These are phyloP conservation scores for Tauraco erythrolophus DNA, from an alignment of 2,113 vertebrate species.

Conservation along the genomic window DNA sequence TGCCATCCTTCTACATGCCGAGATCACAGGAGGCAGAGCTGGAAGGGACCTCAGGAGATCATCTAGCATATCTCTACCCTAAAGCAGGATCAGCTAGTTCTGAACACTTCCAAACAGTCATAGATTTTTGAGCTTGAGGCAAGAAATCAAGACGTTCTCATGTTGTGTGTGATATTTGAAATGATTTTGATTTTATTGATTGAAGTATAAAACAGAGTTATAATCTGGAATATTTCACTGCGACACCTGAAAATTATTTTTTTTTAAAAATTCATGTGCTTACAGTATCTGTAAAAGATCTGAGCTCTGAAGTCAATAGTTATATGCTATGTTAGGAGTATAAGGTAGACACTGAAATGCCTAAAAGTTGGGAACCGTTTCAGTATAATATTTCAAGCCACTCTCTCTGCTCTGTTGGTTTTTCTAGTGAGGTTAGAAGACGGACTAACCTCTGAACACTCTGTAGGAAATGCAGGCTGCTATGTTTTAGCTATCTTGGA, in stretches of 20 bases:
- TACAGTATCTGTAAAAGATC: background rate
- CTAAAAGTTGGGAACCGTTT: background rate
- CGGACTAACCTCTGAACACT: background rate
- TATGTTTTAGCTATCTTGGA: background rate
- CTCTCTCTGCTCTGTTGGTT: background rate
- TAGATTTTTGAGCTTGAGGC: background rate
- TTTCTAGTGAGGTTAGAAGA: background rate
- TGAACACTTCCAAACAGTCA: background rate
- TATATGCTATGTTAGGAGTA: rapidly evolving
- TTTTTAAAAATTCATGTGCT: background rate
- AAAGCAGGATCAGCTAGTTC: background rate
- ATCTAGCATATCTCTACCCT: background rate
- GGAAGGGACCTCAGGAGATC: background rate
- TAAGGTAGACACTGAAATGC: background rate
- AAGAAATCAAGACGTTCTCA: background rate
- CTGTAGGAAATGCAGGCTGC: background rate
- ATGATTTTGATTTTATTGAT: background rate
- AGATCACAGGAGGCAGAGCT: background rate
- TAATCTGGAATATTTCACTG: background rate
- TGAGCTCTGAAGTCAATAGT: background rate
- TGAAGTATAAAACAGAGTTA: background rate
- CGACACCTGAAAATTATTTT: background rate
- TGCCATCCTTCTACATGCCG: background rate
- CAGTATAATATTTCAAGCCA: background rate
- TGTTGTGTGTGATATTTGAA: background rate